Evolutionary conservation across 2,797 vertebrate species (phyloP), one percentile per base, ranked within the genome.

Genomic region (Chelmon rostratus): DNA sequence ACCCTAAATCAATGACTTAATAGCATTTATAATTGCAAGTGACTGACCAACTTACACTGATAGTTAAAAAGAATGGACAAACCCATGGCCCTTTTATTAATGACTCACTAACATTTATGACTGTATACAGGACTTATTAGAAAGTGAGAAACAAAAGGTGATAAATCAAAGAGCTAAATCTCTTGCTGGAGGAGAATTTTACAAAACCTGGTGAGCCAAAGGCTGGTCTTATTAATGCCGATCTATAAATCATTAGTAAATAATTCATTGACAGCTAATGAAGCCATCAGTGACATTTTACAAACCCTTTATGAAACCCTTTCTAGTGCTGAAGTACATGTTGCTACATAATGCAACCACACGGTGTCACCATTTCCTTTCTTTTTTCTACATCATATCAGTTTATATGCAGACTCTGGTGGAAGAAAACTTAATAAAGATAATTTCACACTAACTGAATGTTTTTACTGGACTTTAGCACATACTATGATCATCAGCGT

Each of bases 291-390:
- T 42, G 31, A 8, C 5, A 23, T 56, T 6, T 38, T 49, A 57
- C 9, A 57, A 56, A 31, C 13, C 13, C 10, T 64, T 49, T 10
- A 68, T 19, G 35, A 44, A 3, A n/a, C n/a, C n/a, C n/a, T n/a
- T n/a, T n/a, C n/a, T n/a, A n/a, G n/a, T n/a, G n/a, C n/a, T 53
- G 6, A 18, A 56, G 3, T 16, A 21, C 16, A 28, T 33, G 50
- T 33, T 16, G 18, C 1, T 13, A 23, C 85, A 79, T 8, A 9
- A 40, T 65, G 25, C 35, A 68, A 73, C 92, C 93, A 92, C 91
- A 84, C 4, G 1, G 83, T 71, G 91, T 82, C 90, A 53, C 85
- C 37, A 68, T 90, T 88, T 88, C 56, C 70, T 42, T 73, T 65
- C 15, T 35, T 58, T 70, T 18, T 21, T 50, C 25, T 11, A 23